These are phyloP conservation scores for Hyphantria cunea DNA, from an alignment of 1,140 invertebrate genomes.

Conservation along the genomic window DNA sequence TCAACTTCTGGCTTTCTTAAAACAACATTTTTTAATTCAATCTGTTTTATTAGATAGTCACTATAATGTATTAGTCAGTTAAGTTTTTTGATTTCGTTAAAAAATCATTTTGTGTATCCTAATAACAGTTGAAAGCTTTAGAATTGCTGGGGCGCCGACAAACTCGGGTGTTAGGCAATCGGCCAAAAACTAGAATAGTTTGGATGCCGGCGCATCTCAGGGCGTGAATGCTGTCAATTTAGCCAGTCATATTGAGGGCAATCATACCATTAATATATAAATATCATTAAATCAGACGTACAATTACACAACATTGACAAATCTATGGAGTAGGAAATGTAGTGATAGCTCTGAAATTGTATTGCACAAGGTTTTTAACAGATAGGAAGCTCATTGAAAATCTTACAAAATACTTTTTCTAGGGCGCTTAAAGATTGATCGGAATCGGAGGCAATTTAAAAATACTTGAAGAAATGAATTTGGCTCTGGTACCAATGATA, in stretches of 20 bases:
- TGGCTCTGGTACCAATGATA: too few relatives aligned
- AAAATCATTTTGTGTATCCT: conserved; percentile 11
- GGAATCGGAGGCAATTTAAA: too few relatives aligned
- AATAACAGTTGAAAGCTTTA: conserved; percentile 9
- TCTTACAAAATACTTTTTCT: too few relatives aligned
- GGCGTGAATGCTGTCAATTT: conserved; percentile 47
- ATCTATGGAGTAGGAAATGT: conserved; percentile 2
- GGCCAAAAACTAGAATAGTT: conserved; percentile 66
- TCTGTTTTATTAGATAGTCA: not conserved
- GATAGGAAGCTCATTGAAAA: not conserved
- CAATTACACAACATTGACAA: conserved; percentile 9
- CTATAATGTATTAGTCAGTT: too few relatives aligned
- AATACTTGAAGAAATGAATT: too few relatives aligned
- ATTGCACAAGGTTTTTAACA: conserved; percentile 4
- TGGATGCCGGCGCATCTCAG: conserved; percentile 40
- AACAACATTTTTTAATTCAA: not conserved
- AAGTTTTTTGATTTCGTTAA: not conserved
- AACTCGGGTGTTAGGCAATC: conserved; percentile 42
- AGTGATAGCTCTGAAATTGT: not conserved
- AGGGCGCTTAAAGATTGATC: too few relatives aligned
- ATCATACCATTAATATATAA: conserved; percentile 34
- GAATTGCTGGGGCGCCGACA: conserved; percentile 38
- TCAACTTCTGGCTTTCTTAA: too few relatives aligned
- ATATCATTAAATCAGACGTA: conserved; percentile 24
- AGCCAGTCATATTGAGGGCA: conserved; percentile 41